Evolutionary conservation across 2,888 invertebrate genomes (phyloP).

Genomic region (Synanthedon vespiformis): DNA sequence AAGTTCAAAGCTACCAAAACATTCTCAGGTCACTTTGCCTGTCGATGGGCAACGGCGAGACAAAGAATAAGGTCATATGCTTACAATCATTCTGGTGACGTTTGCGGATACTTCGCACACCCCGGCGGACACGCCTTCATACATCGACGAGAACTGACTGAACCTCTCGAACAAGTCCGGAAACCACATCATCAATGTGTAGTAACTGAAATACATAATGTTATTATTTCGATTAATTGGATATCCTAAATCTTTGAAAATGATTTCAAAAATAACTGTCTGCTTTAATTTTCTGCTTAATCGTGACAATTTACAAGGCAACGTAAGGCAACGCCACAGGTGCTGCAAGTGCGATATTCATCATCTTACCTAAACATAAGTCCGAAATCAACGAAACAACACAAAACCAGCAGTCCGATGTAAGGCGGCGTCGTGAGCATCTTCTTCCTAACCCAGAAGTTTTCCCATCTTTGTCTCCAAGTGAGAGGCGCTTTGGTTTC

Average conservation of each 20-base stretch:
- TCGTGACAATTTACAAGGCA: too few relatives aligned
- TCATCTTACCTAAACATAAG: constrained; percentile 69
- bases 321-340: too few relatives aligned
- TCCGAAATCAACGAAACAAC: constrained; percentile 72
- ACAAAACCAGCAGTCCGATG: constrained; percentile 60
- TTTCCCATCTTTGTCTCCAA: constrained; percentile 52
- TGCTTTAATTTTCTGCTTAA: too few relatives aligned
- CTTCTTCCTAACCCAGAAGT: constrained; percentile 60
- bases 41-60: not conserved
- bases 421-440: constrained; percentile 66
- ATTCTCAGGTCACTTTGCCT: not conserved
- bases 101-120: constrained; percentile 69
- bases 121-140: constrained; percentile 53
- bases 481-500: constrained; percentile 53
- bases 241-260: too few relatives aligned
- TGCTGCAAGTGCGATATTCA: not conserved
- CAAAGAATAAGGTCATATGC: constrained; percentile 3
- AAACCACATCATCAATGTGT: constrained; percentile 77
- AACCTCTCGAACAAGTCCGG: constrained; percentile 76
- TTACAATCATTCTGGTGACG: constrained; percentile 30
- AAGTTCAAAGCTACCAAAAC: constrained; percentile 1
- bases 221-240: too few relatives aligned
- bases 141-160: constrained; percentile 57
- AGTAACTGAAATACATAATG: constrained; percentile 53
- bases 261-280: too few relatives aligned